Evolutionary conservation across 2,888 invertebrate species (phyloP).

Genomic region (Mechanitis mazaeus): DNA sequence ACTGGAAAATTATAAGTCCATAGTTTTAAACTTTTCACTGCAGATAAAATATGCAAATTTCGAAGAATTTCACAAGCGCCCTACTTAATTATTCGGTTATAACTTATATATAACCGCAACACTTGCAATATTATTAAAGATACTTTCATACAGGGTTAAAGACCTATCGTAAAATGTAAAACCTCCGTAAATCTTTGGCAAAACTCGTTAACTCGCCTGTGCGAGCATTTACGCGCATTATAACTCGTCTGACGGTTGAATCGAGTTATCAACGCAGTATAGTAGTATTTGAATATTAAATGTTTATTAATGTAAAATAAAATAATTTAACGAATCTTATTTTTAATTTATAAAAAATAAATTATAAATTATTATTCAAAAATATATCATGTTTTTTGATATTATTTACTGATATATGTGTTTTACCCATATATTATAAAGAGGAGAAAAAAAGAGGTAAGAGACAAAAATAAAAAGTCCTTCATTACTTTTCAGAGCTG

Average conservation of each 20-base stretch:
- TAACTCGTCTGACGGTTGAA: constrained; percentile 3
- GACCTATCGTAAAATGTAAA: constrained; percentile 11
- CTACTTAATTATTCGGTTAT: constrained; percentile 2
- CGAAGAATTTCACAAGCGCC: background rate
- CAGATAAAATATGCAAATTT: background rate
- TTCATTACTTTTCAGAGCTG: no score
- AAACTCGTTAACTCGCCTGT: constrained; percentile 12
- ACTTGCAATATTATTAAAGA: constrained; percentile 6
- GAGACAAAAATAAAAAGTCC: no score
- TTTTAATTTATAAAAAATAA: background rate
- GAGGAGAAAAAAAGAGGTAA: no score
- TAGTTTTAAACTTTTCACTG: background rate
- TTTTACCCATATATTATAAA: no score
- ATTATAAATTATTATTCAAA: no score
- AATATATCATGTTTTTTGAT: no score
- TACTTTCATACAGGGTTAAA: constrained; percentile 1
- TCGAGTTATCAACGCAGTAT: background rate
- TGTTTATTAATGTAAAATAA: background rate
- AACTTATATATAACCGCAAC: constrained; percentile 1
- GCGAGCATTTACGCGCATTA: background rate
- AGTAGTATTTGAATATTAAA: constrained; percentile 1
- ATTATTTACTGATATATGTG: no score
- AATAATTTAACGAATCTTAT: background rate
- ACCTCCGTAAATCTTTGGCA: constrained; percentile 11
- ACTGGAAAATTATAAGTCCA: background rate